Evolutionary conservation across 2,888 invertebrate genomes (phyloP).

Genomic region (Drosophila longiperda): DNA sequence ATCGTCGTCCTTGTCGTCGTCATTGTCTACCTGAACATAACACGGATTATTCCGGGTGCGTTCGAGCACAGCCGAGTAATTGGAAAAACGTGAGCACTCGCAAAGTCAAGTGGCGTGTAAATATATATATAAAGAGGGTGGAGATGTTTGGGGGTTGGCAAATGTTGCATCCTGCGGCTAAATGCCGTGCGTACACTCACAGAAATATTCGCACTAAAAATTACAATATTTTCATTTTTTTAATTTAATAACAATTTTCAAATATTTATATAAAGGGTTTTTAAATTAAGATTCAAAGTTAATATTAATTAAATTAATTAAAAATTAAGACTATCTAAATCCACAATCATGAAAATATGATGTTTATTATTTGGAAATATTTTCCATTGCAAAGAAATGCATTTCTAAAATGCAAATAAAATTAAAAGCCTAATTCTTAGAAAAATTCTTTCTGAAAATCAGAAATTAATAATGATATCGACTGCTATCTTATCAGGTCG

Average conservation of each 20-base stretch:
- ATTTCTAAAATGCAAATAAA: not conserved
- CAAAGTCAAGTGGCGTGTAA: conserved; percentile 84
- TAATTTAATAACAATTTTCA: not conserved
- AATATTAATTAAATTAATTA: too few relatives aligned
- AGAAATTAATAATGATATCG: not conserved
- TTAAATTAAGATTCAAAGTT: not conserved
- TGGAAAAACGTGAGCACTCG: conserved; percentile 76
- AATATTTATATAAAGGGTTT: not conserved
- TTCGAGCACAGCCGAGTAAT: conserved; percentile 56
- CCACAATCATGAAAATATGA: not conserved
- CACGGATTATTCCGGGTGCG: conserved; percentile 40
- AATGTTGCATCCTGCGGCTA: conserved; percentile 61
- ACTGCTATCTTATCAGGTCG: not conserved
- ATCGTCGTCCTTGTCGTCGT: conserved; percentile 33
- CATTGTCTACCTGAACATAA: conserved; percentile 55
- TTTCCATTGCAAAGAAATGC: not conserved
- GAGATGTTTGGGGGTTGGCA: conserved; percentile 32
- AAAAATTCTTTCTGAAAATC: not conserved
- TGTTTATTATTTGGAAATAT: too few relatives aligned
- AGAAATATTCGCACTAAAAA: conserved; percentile 15
- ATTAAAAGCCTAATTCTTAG: not conserved
- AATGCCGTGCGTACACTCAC: conserved; percentile 55
- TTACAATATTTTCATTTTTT: not conserved
- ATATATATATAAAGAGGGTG: conserved; percentile 40
- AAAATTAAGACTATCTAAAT: not conserved